Evolutionary conservation across 2,797 vertebrate genomes (phyloP), one percentile per base, ranked within the genome.

Genomic region (Urophycis tenuis): DNA sequence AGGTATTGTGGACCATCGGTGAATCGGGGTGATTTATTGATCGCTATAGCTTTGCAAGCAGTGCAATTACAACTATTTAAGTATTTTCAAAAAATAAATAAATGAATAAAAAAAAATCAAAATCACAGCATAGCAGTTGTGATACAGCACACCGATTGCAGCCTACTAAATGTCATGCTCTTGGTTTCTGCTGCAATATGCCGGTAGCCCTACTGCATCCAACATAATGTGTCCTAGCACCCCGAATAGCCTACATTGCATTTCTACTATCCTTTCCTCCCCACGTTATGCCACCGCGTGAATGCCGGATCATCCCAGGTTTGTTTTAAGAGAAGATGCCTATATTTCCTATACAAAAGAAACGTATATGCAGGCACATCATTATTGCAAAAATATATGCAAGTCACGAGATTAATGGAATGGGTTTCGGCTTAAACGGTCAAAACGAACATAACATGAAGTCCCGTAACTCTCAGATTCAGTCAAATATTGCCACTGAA

Each of bases 201-300:
- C 53, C 53, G 53, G 53, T 15, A 64, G 36, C 36, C 14, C 15
- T 45, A 45, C 53, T 64, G n/a, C 53, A 64, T 64, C 53, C 53
- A 3, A 64, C 53, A 29, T n/a, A n/a, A 19, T 29, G 53, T 64
- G 53, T 25, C 29, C 53, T 64, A 25, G 53, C n/a, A 64, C 29
- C 53, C 53, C 10, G 53, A 64, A 64, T n/a, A n/a, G n/a, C n/a
- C n/a, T n/a, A 64, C 53, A 64, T 64, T 64, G n/a, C 53, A 64
- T 64, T 64, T 19, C n/a, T 64, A 29, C 53, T 64, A 25, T 19
- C 11, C 53, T 12, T 11, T 64, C 53, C 53, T 29, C 53, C n/a
- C n/a, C 53, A 64, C 2, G 53, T 25, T 10, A 64, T 64, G 53
- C 53, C 53, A 64, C n/a, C 53, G 25, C 53, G 53, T 3, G 8